phyloP scores from a whole-genome alignment of 2,888 invertebrate genomes.

The Parapristionchus giblindavisi region DNA sequence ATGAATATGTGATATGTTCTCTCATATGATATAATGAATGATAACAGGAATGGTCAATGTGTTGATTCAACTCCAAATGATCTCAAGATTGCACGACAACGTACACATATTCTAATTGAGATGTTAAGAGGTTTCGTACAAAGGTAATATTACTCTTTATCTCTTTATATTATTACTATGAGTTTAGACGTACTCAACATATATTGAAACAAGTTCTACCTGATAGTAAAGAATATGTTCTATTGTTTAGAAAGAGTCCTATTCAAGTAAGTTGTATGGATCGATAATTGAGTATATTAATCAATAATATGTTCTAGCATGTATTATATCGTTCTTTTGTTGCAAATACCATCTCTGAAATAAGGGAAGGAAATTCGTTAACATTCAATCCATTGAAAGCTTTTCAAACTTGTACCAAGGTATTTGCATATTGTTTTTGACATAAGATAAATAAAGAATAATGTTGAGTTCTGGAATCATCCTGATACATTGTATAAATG shows the following conservation, averaged over 20 bases:
- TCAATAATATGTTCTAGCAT: constrained; percentile 76
- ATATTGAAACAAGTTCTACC: constrained; percentile 91
- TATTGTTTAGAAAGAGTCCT: constrained; percentile 86
- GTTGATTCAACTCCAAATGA: constrained; percentile 94
- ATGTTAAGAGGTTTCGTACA: constrained; percentile 95
- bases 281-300: too few species aligned
- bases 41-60: constrained; percentile 85
- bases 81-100: constrained; percentile 88
- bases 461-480: constrained; percentile 73
- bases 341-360: constrained; percentile 77
- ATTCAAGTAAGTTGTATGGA: constrained; percentile 78
- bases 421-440: constrained; percentile 70
- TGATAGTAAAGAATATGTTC: constrained; percentile 91
- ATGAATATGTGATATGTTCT: not conserved
- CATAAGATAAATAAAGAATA: too few species aligned
- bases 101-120: constrained; percentile 94
- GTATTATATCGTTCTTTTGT: constrained; percentile 86
- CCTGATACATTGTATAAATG: constrained; percentile 71
- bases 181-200: constrained; percentile 83
- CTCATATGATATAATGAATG: not conserved
- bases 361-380: constrained; percentile 53
- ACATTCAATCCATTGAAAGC: constrained; percentile 90
- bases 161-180: not conserved
- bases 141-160: constrained; percentile 73
- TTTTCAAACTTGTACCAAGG: constrained; percentile 97